Evolutionary conservation across 1,140 invertebrate genomes (phyloP).

Genomic region (Zeugodacus cucurbitae): DNA sequence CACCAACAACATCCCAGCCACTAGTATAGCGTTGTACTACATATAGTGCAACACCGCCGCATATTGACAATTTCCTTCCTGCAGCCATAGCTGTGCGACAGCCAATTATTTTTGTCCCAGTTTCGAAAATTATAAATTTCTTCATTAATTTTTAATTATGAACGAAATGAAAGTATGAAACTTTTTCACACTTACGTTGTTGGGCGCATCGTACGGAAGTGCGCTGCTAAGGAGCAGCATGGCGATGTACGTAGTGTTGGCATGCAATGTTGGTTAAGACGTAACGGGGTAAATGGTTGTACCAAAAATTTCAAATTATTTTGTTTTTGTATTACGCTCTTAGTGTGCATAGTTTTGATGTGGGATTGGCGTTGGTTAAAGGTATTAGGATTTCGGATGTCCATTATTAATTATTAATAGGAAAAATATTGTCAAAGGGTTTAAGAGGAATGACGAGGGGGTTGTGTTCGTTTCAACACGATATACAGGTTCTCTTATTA

Average conservation of each 20-base stretch:
- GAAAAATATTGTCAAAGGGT: too few relatives aligned
- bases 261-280: neutral
- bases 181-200: neutral
- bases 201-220: neutral
- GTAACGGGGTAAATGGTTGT: neutral
- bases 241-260: neutral
- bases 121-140: slow-evolving; percentile 38
- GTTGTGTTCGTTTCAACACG: too few relatives aligned
- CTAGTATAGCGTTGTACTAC: neutral
- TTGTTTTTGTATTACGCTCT: too few relatives aligned
- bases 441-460: too few relatives aligned
- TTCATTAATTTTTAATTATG: slow-evolving; percentile 40
- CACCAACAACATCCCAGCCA: neutral
- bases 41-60: neutral
- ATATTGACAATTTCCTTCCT: slow-evolving; percentile 37
- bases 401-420: too few relatives aligned
- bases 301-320: neutral
- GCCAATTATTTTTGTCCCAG: slow-evolving; percentile 38
- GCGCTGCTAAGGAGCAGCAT: neutral
- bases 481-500: too few relatives aligned
- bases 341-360: too few relatives aligned
- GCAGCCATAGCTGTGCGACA: neutral
- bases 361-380: too few relatives aligned
- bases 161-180: slow-evolving; percentile 32
- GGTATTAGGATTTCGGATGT: too few relatives aligned